Conservation (phyloP, 1,140 invertebrate genomes). For the honey bee (Apis mellifera) region Amel_HAv3.1 CM009937.2:12969001-12969500, state of each 20-base stretch:
- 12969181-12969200: constrained; percentile 84
- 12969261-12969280: constrained; percentile 77
- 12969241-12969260: constrained; percentile 75
- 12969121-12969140: not conserved
- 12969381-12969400: constrained; percentile 17
- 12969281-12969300: constrained; percentile 78
- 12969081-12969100: constrained; percentile 75
- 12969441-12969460: constrained; percentile 55
- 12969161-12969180: constrained; percentile 84
- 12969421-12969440: constrained; percentile 45
- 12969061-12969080: constrained; percentile 76
- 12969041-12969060: constrained; percentile 79
- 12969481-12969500: constrained; percentile 15
- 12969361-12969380: constrained; percentile 17
- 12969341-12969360: constrained; percentile 44
- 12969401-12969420: constrained; percentile 50
- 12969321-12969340: constrained; percentile 37
- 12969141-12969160: not conserved
- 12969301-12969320: constrained; percentile 66
- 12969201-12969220: constrained; percentile 82
- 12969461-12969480: constrained; percentile 39
- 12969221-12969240: constrained; percentile 78
- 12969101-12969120: not conserved
- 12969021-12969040: constrained; percentile 79
- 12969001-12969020: constrained; percentile 76